Percentiles rank a stretch among this genome's conserved stretches.
These are phyloP conservation scores for Gortyna flavago DNA, from an alignment of 2,888 invertebrate genomes.

Conservation along the genomic window DNA sequence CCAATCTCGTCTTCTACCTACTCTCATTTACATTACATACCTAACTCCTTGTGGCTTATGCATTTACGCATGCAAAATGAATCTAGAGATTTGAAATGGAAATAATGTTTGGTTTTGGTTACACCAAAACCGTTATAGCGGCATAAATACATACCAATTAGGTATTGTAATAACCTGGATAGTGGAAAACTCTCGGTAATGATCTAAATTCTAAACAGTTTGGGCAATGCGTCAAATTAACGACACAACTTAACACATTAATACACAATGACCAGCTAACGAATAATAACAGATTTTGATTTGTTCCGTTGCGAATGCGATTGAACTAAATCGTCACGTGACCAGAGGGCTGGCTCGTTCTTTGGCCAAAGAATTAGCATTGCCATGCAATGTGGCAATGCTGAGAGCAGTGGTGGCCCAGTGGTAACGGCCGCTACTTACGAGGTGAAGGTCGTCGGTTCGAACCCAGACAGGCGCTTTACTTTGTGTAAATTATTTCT, in stretches of 20 bases:
- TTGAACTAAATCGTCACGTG: too few relatives aligned
- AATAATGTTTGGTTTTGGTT: neutral
- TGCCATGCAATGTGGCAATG: too few relatives aligned
- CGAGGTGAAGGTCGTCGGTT: too few relatives aligned
- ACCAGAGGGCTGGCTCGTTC: too few relatives aligned
- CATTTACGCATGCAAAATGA: neutral
- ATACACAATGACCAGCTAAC: slow-evolving; percentile 24
- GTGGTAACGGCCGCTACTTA: too few relatives aligned
- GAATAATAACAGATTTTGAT: slow-evolving; percentile 21
- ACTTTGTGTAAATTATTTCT: too few relatives aligned
- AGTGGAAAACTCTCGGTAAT: neutral
- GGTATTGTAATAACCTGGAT: neutral
- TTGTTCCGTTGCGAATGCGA: too few relatives aligned
- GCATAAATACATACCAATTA: neutral
- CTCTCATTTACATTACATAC: slow-evolving; percentile 53
- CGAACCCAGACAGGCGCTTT: too few relatives aligned
- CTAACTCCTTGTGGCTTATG: slow-evolving; percentile 2
- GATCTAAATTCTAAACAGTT: neutral
- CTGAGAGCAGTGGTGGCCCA: too few relatives aligned
- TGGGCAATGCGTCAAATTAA: slow-evolving; percentile 68
- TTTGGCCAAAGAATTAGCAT: too few relatives aligned
- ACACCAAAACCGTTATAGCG: neutral
- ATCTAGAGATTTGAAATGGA: neutral
- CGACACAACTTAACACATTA: slow-evolving; percentile 53
- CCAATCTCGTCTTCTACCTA: neutral